A percentile compares a stretch with the other conserved stretches of the same genome.
Conservation (phyloP, 2,113 vertebrate genomes). For the Ornithorhynchus anatinus region DNA sequence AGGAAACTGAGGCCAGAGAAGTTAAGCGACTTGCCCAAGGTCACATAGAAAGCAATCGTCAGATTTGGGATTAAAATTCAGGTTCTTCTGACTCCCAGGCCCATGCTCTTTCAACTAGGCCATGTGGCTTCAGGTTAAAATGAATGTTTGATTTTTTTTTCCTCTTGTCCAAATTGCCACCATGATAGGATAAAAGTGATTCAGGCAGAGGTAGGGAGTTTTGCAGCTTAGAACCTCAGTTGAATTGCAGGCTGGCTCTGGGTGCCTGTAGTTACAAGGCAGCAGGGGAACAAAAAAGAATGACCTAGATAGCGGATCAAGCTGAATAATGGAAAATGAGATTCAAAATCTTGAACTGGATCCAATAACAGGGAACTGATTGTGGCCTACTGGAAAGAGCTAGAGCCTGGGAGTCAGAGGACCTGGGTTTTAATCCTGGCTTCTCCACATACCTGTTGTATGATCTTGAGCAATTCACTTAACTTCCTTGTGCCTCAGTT, state of each 20-base stretch:
- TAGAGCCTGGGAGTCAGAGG: no score
- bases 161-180: conserved; percentile 36
- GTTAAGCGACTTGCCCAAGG: no score
- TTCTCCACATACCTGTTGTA: no score
- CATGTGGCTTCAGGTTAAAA: neutral
- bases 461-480: no score
- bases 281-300: neutral
- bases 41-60: no score
- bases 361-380: no score
- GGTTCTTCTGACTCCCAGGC: no score
- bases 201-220: conserved; percentile 14
- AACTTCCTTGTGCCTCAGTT: no score
- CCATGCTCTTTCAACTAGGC: conserved; percentile 19
- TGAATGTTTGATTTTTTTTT: conserved; percentile 5
- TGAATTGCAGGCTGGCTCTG: conserved; percentile 3
- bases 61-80: no score
- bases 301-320: neutral
- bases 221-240: conserved; percentile 21
- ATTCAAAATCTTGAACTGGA: neutral
- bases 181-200: conserved; percentile 47
- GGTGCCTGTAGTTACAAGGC: conserved; percentile 32
- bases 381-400: no score
- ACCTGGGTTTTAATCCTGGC: no score
- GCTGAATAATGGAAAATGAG: neutral
- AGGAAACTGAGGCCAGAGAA: no score